These are phyloP conservation scores for Camelus dromedarius DNA, from an alignment of 2,113 vertebrate species.

Conservation along the genomic window DNA sequence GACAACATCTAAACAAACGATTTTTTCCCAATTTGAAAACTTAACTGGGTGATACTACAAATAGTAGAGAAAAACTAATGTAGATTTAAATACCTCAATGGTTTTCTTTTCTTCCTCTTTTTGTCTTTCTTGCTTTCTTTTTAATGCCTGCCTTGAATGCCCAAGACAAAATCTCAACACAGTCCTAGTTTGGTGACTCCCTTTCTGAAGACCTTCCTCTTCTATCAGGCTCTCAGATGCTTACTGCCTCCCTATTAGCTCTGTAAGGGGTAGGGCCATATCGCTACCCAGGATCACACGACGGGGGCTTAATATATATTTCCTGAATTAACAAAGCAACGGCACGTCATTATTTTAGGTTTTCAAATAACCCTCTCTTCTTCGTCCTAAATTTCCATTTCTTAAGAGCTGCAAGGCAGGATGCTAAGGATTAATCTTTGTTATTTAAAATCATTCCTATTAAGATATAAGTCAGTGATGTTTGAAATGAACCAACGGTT, in stretches of 20 bases:
- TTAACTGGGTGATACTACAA: conserved; percentile 3
- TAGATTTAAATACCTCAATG: conserved; percentile 26
- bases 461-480: conserved; percentile 16
- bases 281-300: not conserved
- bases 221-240: not conserved
- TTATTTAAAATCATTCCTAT: not conserved
- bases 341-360: not conserved
- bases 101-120: not conserved
- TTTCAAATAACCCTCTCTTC: not conserved
- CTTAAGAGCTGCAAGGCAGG: not conserved
- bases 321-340: not conserved
- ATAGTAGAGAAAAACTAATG: not conserved
- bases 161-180: not conserved
- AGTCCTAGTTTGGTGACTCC: not conserved
- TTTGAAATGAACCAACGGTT: not conserved
- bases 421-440: not conserved
- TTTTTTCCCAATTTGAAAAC: conserved; percentile 12
- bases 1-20: conserved; percentile 1
- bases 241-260: not conserved
- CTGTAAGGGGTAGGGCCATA: not conserved
- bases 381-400: conserved; percentile 2
- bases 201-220: not conserved
- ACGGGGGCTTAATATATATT: not conserved
- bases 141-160: not conserved
- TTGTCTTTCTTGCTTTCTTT: not conserved